Conservation (phyloP, 2,113 vertebrate genomes). For the Scatophagus argus region DNA sequence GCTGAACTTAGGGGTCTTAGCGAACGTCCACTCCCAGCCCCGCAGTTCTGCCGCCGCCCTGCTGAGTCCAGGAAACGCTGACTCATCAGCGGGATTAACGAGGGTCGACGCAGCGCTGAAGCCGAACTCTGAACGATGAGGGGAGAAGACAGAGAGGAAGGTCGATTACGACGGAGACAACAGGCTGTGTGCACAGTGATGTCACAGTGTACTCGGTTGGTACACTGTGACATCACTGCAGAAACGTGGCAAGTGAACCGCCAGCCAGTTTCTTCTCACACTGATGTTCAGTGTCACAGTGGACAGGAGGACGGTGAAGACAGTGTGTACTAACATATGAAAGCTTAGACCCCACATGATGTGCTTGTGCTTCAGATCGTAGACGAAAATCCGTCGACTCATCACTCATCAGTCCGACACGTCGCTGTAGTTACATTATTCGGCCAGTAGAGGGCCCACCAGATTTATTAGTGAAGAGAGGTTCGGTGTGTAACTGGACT, state of each 20-base stretch:
- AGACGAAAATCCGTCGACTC: background rate
- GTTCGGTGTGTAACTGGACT: too few relatives aligned
- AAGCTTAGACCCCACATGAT: too few relatives aligned
- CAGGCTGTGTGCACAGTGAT: too few relatives aligned
- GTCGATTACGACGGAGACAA: too few relatives aligned
- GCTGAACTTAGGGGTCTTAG: conserved; percentile 92
- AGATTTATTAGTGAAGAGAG: too few relatives aligned
- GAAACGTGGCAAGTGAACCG: too few relatives aligned
- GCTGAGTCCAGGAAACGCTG: conserved; percentile 86
- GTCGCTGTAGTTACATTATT: background rate
- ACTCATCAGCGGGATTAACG: conserved; percentile 88
- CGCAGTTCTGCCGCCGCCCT: conserved; percentile 84
- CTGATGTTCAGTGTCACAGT: too few relatives aligned
- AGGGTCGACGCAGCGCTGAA: conserved; percentile 64
- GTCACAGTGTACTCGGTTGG: background rate
- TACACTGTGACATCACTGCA: background rate
- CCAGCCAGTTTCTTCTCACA: too few relatives aligned
- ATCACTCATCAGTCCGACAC: background rate
- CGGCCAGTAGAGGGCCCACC: background rate
- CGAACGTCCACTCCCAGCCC: conserved; percentile 95
- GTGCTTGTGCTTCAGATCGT: too few relatives aligned
- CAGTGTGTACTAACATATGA: too few relatives aligned
- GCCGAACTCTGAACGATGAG: conserved; percentile 75
- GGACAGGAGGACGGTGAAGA: too few relatives aligned
- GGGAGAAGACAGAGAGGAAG: background rate